phyloP scores from a whole-genome alignment of 2,888 invertebrate species.

The Operophtera brumata region DNA sequence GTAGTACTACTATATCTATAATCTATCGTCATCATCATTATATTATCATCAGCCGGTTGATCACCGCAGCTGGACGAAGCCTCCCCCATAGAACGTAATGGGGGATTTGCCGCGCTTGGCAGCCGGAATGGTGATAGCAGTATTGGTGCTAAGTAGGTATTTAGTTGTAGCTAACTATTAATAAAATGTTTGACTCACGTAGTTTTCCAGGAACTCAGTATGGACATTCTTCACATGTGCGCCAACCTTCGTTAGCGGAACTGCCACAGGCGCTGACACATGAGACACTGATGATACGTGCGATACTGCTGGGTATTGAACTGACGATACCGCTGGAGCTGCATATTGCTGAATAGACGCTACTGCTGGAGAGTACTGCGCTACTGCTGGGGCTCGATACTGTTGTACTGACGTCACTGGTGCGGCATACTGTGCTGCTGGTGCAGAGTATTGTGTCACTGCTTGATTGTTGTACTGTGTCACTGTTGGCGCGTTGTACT shows the following conservation, averaged over 20 bases:
- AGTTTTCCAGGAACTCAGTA: constrained; percentile 82
- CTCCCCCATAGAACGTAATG: too few species aligned
- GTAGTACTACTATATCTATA: too few species aligned
- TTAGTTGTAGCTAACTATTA: neutral
- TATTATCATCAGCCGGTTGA: too few species aligned
- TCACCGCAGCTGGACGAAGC: too few species aligned
- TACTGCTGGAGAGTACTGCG: constrained; percentile 42
- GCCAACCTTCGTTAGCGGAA: constrained; percentile 27
- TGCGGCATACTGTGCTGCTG: constrained; percentile 44
- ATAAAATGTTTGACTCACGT: constrained; percentile 69
- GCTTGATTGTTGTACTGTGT: constrained; percentile 41
- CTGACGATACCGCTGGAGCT: constrained; percentile 31
- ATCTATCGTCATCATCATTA: too few species aligned
- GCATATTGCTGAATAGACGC: constrained; percentile 39
- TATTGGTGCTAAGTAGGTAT: neutral
- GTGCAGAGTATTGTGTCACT: constrained; percentile 47
- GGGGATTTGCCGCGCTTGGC: too few species aligned
- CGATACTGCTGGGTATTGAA: constrained; percentile 40
- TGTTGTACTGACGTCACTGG: constrained; percentile 32
- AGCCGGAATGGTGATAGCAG: too few species aligned
- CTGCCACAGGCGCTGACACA: constrained; percentile 35
- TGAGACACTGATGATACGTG: constrained; percentile 39
- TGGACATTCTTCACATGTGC: constrained; percentile 76
- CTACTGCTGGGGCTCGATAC: constrained; percentile 35
- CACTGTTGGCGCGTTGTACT: constrained; percentile 31